Percentiles rank a stretch among this genome's conserved stretches.
phyloP scores from a whole-genome alignment of 2,797 vertebrate genomes.

The Carcharodon carcharias region DNA sequence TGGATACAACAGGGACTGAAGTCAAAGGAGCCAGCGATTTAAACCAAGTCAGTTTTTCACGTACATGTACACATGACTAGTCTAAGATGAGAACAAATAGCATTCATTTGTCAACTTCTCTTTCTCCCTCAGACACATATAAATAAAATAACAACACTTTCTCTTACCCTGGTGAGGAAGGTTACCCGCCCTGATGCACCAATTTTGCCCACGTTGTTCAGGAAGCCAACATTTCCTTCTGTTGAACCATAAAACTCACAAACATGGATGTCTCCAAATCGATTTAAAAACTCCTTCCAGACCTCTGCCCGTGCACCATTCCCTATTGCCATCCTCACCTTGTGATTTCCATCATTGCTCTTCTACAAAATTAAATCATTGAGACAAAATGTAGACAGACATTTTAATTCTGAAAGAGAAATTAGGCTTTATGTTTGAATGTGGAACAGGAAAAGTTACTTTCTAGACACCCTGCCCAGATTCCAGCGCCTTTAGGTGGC shows the following conservation, averaged over 20 bases:
- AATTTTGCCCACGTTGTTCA: slow-evolving; percentile 71
- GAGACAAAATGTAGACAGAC: neutral
- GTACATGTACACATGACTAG: neutral
- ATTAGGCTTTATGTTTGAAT: neutral
- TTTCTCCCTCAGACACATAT: neutral
- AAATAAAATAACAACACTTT: neutral
- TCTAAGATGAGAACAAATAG: neutral
- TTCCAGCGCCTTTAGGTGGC: no score
- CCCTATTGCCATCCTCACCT: slow-evolving; percentile 66
- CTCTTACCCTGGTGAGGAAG: slow-evolving; percentile 63
- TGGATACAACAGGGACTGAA: neutral
- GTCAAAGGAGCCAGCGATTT: neutral
- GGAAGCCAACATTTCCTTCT: slow-evolving; percentile 71
- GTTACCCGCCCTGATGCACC: slow-evolving; percentile 68
- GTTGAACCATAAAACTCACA: slow-evolving; percentile 76
- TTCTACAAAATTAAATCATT: slow-evolving; percentile 50
- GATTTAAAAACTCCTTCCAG: slow-evolving; percentile 69
- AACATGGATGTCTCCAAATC: slow-evolving; percentile 68
- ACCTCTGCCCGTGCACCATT: slow-evolving; percentile 69
- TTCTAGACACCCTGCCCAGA: neutral
- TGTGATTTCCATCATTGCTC: slow-evolving; percentile 67
- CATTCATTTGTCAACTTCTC: neutral
- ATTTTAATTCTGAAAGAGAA: neutral
- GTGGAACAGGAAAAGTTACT: neutral
- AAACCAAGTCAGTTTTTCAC: neutral